Base-by-base conservation (phyloP, 2,888 invertebrate genomes). In the Lepidocyrtinus sp. region DNA sequence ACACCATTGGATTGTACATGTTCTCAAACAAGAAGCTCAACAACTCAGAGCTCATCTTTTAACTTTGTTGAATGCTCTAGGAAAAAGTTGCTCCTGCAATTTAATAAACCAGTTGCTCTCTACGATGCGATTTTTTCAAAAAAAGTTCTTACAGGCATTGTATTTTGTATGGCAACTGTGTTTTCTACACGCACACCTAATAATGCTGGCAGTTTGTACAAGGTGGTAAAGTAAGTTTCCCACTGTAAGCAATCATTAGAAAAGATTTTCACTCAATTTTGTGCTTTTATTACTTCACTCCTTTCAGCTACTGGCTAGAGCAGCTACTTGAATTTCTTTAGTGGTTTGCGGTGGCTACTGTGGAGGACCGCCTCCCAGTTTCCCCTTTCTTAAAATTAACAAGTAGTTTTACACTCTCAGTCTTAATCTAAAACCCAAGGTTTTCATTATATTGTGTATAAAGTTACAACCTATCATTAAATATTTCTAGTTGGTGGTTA, bases 231-330 rank as follows among this genome's bases (percentile, higher is more conserved):
- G n/a, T n/a, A n/a, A n/a, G n/a, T n/a, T n/a, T n/a, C n/a, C n/a
- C n/a, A 5, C 68, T 61, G 19, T 59, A 68, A 68, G 75, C 59
- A 69, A 69, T 75, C 75, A 69, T 68, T 69, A 75, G 62, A 59
- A 70, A 50, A 64, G 25, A 71, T 76, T 76, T 76, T 76, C 76
- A 70, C 70, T 70, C 76, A 76, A 71, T 70, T 76, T 76, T 71
- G 70, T 69, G 50, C 69, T 76, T 76, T 76, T 71, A 76, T 76
- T 76, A 69, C 69, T 70, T 63, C 69, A 70, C 67, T 70, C 63
- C 71, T 46, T 71, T 36, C 70, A 46, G 76, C 70, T 70, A 76
- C 75, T 75, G 75, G 75, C 73, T 73, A 25, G 64, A 22, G 50
- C 36, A 64, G 74, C 76, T 76, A 70, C 76, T 76, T 76, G 76